Evolutionary conservation across 2,888 invertebrate species (phyloP), one percentile per base, ranked within the genome.

Genomic region (Mythimna impura): DNA sequence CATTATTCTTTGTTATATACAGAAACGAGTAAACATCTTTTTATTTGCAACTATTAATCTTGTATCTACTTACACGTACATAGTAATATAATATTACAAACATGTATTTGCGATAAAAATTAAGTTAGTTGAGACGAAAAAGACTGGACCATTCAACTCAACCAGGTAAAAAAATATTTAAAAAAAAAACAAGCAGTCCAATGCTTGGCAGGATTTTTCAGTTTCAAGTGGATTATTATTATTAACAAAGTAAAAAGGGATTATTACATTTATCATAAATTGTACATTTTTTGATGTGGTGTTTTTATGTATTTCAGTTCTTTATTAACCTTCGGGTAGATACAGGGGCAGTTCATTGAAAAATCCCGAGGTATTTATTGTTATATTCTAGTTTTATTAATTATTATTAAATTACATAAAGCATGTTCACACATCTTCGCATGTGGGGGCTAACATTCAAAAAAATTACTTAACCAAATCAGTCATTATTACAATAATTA

Each of bases 401-500:
- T 76, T 58, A 78, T 84, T 80, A 74, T 84, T 76, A 62, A 61
- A 86, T 86, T 78, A 82, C 78, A 85, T 77, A 76, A 73, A 75
- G 72, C 71, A 74, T 76, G 71, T 78, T 81, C 78, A 81, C 78
- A 83, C 61, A 71, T 70, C 62, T 64, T 66, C 61, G 67, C 67
- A 66, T 66, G 69, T 76, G 76, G 80, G 81, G 77, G 86, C 76
- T 78, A 78, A 85, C 79, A 84, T 86, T 85, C 81, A 84, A 85
- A 88, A 47, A 87, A 86, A 82, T 83, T 89, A 92, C 93, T 93
- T 93, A 93, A 93, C 86, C 91, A 93, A 94, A 93, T 94, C 94
- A 94, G 94, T 94, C 94, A 88, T 91, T 90, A 89, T 88, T 88
- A 89, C 87, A 89, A 88, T 85, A 87, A 86, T 87, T 87, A 86